Conservation (phyloP, 2,113 vertebrate species). For the Brachypteracias leptosomus region DNA sequence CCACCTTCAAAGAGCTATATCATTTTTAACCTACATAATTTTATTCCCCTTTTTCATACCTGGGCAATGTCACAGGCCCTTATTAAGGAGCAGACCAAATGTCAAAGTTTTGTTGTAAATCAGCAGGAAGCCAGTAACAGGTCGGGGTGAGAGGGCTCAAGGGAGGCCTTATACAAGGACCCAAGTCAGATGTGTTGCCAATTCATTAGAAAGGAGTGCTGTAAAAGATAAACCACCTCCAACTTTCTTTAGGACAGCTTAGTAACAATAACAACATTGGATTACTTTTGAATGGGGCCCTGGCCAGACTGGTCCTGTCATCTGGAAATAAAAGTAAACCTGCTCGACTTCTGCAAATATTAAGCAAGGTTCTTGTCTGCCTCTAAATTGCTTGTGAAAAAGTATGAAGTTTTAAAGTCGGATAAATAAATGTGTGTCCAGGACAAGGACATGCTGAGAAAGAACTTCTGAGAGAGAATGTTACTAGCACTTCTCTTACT, state of each 20-base stretch:
- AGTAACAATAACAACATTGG: conserved; percentile 17
- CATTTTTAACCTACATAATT: conserved; percentile 49
- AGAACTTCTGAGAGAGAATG: background rate
- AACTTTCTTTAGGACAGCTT: conserved; percentile 40
- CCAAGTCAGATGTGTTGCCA: conserved; percentile 20
- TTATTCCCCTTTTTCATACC: conserved; percentile 44
- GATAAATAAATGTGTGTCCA: background rate
- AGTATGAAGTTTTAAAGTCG: background rate
- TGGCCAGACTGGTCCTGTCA: conserved; percentile 12
- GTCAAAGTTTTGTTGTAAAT: conserved; percentile 34
- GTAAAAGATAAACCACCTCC: conserved; percentile 8
- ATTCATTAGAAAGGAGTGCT: conserved; percentile 30
- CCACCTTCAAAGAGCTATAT: conserved; percentile 48
- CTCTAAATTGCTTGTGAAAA: conserved; percentile 32
- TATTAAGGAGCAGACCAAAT: conserved; percentile 52
- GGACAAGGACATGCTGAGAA: background rate
- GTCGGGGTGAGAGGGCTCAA: background rate
- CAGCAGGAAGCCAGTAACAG: conserved; percentile 37
- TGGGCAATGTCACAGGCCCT: conserved; percentile 50
- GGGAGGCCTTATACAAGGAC: background rate
- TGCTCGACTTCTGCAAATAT: background rate
- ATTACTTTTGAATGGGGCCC: conserved; percentile 11
- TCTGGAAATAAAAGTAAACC: conserved; percentile 43
- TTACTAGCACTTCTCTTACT: background rate
- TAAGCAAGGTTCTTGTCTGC: background rate